Evolutionary conservation across 2,797 vertebrate species (phyloP), one percentile per base, ranked within the genome.

Genomic region (Sus cebifrons): DNA sequence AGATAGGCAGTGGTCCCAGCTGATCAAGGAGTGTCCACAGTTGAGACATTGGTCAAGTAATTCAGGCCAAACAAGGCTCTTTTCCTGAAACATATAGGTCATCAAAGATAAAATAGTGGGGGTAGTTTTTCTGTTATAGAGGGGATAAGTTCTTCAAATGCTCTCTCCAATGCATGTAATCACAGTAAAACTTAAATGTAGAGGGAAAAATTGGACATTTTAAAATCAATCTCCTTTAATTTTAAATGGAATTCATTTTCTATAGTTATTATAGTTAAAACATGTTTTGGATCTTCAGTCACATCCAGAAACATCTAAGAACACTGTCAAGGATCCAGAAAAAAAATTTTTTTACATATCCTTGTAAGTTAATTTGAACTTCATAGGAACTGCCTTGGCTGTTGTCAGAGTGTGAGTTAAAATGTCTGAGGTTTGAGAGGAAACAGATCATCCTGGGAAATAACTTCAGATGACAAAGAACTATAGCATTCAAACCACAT

Each of bases 361-460:
- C 83, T 97, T 87, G 89, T 91, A 91, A 96, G 86, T 97, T 96
- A 97, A 97, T 93, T 93, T 89, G 94, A 89, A 94, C 94, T 96
- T 97, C 86, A 2, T 87, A 91, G 91, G 86, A 81, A 86, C 86
- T 82, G 91, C 62, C 58, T 96, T 95, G 93, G 96, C 95, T 94
- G 68, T 93, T 95, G 88, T 92, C 87, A 87, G 64, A 70, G 94
- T 89, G n/a, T 96, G 89, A 94, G 84, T 89, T 97, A 94, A 91
- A 92, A 87, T 90, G 81, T 96, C 93, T 97, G 93, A 95, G 87
- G 86, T 93, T 96, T 97, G 97, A 98, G 49, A 97, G 94, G 91
- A 97, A 97, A 92, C 96, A 98, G 97, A 97, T 86, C 96, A 93
- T 95, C 93, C 95, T 91, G 86, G 86, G 94, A 96, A 96, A 95